Base-by-base conservation (phyloP, 2,888 invertebrate genomes). In the Hemaris fuciformis region DNA sequence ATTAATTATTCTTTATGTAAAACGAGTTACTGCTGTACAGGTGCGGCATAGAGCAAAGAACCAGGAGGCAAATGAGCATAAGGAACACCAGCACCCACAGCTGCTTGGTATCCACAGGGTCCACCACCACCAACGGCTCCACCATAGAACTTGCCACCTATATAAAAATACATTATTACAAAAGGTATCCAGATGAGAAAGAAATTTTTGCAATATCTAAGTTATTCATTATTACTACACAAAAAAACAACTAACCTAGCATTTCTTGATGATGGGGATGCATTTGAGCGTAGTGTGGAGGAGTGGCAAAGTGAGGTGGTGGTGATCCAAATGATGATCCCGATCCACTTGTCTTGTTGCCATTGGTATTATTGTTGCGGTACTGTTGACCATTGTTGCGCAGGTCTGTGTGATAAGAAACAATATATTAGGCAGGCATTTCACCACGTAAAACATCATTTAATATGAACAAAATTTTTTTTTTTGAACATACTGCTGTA, bases 61-160 rank as follows among this genome's bases (percentile, higher is more conserved):
- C 91, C 79, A 84, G 94, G 87, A 75, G 95, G 83, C 84, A 94
- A 75, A 83, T 95, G 95, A 7, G 94, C 94, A 81, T 95, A 94
- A 13, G 95, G 94, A 57, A 91, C 91, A 62, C 89, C 75, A 83
- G 93, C 82, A 90, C 94, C 91, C 88, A 95, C 91, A 3, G 95
- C 94, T 61, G 95, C 94, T 84, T 95, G 95, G 84, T 96, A 95
- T 60, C 95, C 94, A 80, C 95, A 95, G 0, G 93, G 93, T 0
- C 90, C 92, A 43, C 85, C 91, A 62, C 88, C 94, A 71, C 84
- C 94, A 75, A 93, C 95, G 67, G 94, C 94, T 15, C 95, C 94
- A 73, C 96, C 96, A 91, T 96, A 96, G 93, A 95, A 96, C 83
- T 96, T 96, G 84, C 95, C 95, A 79, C 95, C 95, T 88, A 58